Base-by-base conservation (phyloP, 1,140 invertebrate genomes). In the Drosophila hydei region DNA sequence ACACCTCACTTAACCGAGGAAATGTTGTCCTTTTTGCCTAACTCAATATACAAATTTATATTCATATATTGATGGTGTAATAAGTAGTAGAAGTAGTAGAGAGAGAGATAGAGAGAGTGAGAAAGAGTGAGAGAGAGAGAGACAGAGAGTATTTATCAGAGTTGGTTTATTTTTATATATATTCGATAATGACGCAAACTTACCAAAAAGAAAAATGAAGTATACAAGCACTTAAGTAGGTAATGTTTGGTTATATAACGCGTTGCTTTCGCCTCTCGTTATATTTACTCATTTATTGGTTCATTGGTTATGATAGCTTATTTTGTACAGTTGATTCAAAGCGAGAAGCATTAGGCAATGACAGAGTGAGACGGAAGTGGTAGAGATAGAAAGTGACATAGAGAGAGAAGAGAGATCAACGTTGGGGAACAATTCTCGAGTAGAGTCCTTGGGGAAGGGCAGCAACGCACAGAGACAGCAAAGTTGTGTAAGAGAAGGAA, bases 171-270 rank as follows among this genome's bases (percentile, higher is more conserved):
- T 58, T 64, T 48, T 33, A 33, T 33, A 3, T 33, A 33, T 33
- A 33, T 33, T 33, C 12, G 9, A 33, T 11, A 64, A 85, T 59
- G 63, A 70, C 79, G 61, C 63, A 70, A 84, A 84, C 79, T 84
- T 84, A 84, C 79, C 79, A 72, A 84, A 85, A 84, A 79, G 60
- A 72, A 79, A 84, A 79, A 73, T 75, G 64, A 67, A 65, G 58
- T 79, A 59, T 75, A 45, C 52, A 71, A 71, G 68, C 68, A 58
- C 52, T 51, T 71, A 58, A 58, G 43, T 83, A 77, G 9, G 30
- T 33, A 33, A 33, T 12, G 11, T 33, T 85, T 64, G 55, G 50
- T 47, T 74, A 69, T 54, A 43, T 56, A 56, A 27, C 38, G 42
- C 25, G 40, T 42, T 27, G 54, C 38, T 56, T 56, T 56, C 16